phyloP scores from a whole-genome alignment of 1,140 invertebrate genomes.

The Drosophila tani region DNA sequence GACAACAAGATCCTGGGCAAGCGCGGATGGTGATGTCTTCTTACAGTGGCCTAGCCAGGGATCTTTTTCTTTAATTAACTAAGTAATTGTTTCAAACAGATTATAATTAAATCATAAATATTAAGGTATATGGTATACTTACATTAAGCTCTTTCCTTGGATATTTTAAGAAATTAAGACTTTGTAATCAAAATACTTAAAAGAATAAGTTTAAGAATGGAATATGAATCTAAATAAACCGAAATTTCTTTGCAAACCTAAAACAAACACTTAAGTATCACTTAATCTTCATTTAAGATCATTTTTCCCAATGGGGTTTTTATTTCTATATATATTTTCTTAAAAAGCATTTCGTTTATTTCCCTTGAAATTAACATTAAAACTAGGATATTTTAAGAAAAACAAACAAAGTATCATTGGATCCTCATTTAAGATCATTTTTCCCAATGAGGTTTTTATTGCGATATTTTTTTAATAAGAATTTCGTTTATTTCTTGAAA shows the following conservation, averaged over 20 bases:
- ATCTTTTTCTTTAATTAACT: background rate
- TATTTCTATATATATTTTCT: background rate
- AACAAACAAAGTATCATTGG: no score
- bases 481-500: background rate
- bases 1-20: conserved; percentile 51
- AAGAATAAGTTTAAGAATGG: background rate
- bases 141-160: background rate
- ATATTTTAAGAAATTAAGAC: background rate
- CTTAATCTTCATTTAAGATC: no score
- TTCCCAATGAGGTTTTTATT: background rate
- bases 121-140: background rate
- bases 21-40: background rate
- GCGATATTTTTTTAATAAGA: no score
- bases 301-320: no score
- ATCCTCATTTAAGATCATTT: background rate
- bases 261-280: background rate
- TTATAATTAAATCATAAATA: background rate
- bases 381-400: background rate
- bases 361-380: background rate
- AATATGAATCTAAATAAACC: background rate
- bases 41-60: conserved; percentile 7
- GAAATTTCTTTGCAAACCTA: background rate
- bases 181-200: background rate
- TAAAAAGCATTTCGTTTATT: background rate
- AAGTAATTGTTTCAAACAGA: conserved; percentile 3